Percentiles rank a stretch among this genome's conserved stretches.
phyloP scores from a whole-genome alignment of 2,797 vertebrate genomes.

The Pachyuromys duprasi region DNA sequence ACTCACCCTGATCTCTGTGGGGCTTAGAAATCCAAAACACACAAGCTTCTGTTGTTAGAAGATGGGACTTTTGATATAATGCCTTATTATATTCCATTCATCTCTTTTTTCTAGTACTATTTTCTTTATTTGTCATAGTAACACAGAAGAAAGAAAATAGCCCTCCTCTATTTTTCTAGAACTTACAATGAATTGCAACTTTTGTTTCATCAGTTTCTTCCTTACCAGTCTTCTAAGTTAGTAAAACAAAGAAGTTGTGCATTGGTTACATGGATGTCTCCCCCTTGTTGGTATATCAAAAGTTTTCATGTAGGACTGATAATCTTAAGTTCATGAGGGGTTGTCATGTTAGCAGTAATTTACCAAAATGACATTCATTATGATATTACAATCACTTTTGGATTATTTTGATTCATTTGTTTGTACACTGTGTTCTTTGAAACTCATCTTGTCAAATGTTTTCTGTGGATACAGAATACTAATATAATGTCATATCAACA shows the following conservation, averaged over 20 bases:
- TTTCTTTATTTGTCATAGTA: neutral
- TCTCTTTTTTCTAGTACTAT: neutral
- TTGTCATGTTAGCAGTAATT: neutral
- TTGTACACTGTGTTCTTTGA: conserved; percentile 53
- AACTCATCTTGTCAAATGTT: conserved; percentile 61
- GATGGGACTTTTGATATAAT: neutral
- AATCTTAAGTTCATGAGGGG: conserved; percentile 48
- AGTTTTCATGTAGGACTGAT: conserved; percentile 41
- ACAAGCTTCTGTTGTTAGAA: neutral
- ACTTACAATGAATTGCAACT: neutral
- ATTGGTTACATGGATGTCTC: neutral
- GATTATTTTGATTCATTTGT: neutral
- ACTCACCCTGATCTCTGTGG: neutral
- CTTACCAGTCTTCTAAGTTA: neutral
- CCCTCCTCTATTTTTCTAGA: neutral
- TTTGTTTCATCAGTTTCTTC: neutral
- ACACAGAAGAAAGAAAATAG: neutral
- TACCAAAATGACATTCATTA: conserved; percentile 50
- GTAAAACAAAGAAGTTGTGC: neutral
- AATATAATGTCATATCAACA: conserved; percentile 72
- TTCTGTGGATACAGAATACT: conserved; percentile 49
- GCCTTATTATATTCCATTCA: conserved; percentile 1
- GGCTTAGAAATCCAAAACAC: neutral
- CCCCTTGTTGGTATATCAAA: neutral
- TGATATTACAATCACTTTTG: conserved; percentile 36